phyloP scores from a whole-genome alignment of 1,140 invertebrate genomes.

The Homalodisca vitripennis region DNA sequence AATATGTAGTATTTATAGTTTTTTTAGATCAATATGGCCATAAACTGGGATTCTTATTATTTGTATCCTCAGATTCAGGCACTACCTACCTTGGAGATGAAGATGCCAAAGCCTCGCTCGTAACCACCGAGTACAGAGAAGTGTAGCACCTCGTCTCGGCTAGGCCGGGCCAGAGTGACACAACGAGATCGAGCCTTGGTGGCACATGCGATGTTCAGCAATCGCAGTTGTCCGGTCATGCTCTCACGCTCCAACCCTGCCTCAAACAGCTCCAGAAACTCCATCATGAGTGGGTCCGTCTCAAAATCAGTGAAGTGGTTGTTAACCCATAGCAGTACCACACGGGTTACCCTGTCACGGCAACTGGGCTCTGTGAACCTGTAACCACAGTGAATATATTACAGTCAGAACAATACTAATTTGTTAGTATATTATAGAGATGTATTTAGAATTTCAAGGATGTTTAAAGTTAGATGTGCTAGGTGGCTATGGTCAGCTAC shows the following conservation, averaged over 20 bases:
- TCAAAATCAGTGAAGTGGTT: constrained; percentile 99
- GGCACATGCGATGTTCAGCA: constrained; percentile 95
- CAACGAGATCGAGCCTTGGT: constrained; percentile 91
- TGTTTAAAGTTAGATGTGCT: no score
- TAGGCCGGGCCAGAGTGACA: constrained; percentile 87
- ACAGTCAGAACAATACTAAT: no score
- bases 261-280: constrained; percentile 94
- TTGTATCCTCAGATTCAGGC: no score
- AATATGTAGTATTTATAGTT: no score
- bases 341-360: constrained; percentile 88
- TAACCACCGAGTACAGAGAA: constrained; percentile 94
- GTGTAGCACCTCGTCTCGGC: constrained; percentile 87
- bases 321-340: constrained; percentile 97
- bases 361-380: constrained; percentile 73
- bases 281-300: constrained; percentile 93
- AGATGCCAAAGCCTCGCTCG: constrained; percentile 89
- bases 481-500: no score
- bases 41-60: no score
- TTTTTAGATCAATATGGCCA: no score
- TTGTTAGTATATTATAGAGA: no score
- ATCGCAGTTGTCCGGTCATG: constrained; percentile 72
- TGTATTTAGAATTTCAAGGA: no score
- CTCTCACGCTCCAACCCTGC: constrained; percentile 75
- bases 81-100: constrained; percentile 77
- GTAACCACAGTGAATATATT: no score